These are phyloP conservation scores for Galagoides demidoff DNA, from an alignment of 2,797 vertebrate genomes.

Conservation along the genomic window DNA sequence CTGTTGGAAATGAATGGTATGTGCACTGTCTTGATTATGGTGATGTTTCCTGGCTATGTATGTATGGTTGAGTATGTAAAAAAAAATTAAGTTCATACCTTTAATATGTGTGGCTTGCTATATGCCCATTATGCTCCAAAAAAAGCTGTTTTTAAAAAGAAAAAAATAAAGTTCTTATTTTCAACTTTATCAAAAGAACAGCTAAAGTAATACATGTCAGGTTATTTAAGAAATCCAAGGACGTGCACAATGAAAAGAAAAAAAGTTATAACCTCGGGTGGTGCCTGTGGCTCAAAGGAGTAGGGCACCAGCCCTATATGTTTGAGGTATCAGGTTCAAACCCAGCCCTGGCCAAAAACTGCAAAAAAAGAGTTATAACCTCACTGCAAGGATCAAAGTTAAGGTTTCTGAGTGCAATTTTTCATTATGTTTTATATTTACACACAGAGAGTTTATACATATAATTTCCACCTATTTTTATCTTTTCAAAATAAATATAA, in stretches of 20 bases:
- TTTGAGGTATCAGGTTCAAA: no score
- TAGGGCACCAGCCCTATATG: no score
- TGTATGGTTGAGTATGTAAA: not conserved
- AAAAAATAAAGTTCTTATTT: not conserved
- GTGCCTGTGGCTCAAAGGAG: no score
- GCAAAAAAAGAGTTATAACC: not conserved
- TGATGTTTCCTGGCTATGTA: not conserved
- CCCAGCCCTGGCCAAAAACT: no score
- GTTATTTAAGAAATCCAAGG: not conserved
- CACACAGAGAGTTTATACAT: not conserved
- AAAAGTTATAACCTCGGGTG: not conserved
- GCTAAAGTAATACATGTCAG: not conserved
- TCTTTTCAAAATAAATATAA: not conserved
- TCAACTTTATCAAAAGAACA: not conserved
- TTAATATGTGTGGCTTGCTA: not conserved
- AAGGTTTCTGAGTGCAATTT: not conserved
- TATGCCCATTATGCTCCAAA: not conserved
- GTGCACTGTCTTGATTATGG: not conserved
- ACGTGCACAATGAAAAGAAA: not conserved
- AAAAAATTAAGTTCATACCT: not conserved
- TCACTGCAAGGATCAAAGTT: not conserved
- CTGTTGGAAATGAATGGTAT: not conserved
- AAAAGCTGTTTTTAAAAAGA: not conserved
- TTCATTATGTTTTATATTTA: not conserved
- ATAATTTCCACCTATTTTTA: not conserved